Evolutionary conservation across 92 coral and sea anemone genomes (phyloP).

Genomic region (Zoanthus sansibaricus): DNA sequence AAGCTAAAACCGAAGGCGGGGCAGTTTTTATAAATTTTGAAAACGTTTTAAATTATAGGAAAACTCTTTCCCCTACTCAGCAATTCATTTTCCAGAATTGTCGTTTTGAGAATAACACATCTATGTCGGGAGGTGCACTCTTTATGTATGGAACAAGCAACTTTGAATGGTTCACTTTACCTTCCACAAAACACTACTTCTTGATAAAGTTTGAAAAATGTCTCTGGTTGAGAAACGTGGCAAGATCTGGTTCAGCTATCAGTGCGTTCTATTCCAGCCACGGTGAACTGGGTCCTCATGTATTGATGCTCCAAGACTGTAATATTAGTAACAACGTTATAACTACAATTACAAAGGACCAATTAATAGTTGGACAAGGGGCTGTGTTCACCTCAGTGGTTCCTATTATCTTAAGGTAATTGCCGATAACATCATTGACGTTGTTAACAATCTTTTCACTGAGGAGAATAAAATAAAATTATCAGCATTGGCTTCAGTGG

Average conservation of each 20-base stretch:
- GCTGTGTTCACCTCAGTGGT: constrained; percentile 73
- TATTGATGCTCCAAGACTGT: constrained; percentile 50
- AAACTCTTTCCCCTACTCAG: constrained; percentile 25
- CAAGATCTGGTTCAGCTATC: constrained; percentile 73
- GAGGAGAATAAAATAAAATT: too few relatives aligned
- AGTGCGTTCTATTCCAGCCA: constrained; percentile 64
- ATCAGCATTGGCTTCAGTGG: too few relatives aligned
- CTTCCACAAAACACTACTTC: constrained; percentile 12
- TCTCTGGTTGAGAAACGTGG: constrained; percentile 62
- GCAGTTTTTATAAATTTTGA: neutral
- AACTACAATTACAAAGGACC: constrained; percentile 9
- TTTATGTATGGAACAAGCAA: constrained; percentile 63
- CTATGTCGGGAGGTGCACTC: constrained; percentile 76
- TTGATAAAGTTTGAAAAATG: constrained; percentile 42
- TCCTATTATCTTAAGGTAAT: constrained; percentile 66
- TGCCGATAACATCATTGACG: neutral
- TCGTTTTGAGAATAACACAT: constrained; percentile 64
- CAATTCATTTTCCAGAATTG: constrained; percentile 55
- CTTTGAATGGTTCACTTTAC: neutral
- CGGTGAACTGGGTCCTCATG: constrained; percentile 69
- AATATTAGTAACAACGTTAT: constrained; percentile 61
- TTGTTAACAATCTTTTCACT: too few relatives aligned
- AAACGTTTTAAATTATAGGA: neutral
- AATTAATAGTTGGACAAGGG: constrained; percentile 74
- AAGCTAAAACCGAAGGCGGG: constrained; percentile 22